phyloP scores from a whole-genome alignment of 2,797 vertebrate genomes.

The Squalus acanthias region DNA sequence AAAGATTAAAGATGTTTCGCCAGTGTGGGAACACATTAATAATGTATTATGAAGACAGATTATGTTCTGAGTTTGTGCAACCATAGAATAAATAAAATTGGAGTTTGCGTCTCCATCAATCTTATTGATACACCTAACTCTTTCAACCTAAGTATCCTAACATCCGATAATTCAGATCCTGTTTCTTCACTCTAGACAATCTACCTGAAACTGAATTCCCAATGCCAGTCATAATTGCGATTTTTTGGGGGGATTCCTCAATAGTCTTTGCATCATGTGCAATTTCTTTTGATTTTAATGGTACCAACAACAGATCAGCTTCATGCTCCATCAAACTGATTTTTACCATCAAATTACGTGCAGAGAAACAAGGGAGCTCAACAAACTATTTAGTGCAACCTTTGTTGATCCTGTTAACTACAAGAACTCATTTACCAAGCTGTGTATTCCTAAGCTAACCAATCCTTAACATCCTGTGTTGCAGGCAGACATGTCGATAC shows the following conservation, averaged over 20 bases:
- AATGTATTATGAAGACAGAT: background rate
- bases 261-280: too few species aligned
- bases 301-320: too few species aligned
- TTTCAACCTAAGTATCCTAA: background rate
- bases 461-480: background rate
- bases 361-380: background rate
- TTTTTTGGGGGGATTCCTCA: too few species aligned
- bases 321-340: too few species aligned
- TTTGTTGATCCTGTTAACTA: background rate
- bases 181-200: background rate
- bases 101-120: background rate
- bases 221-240: background rate
- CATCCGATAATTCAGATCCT: background rate
- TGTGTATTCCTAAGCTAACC: background rate
- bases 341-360: too few species aligned
- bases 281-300: too few species aligned
- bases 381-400: background rate
- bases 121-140: background rate
- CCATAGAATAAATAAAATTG: background rate
- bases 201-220: background rate
- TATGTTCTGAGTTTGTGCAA: background rate
- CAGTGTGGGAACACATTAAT: background rate
- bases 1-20: background rate
- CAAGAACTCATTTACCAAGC: too few species aligned
- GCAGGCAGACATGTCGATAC: background rate